phyloP scores from a whole-genome alignment of 2,888 invertebrate species.

The Hydroisotoma schaefferi region DNA sequence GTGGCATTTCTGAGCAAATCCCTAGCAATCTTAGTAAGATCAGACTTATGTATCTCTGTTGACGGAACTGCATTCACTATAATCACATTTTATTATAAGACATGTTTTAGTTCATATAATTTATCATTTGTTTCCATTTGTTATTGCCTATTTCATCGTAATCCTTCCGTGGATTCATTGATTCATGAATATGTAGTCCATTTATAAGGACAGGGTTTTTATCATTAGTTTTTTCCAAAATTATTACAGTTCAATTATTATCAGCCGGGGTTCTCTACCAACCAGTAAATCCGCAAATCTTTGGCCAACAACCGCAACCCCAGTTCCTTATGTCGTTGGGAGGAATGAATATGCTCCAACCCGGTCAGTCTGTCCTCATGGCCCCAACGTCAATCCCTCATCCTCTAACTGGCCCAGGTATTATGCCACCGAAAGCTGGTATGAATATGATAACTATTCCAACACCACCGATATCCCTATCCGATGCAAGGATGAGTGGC shows the following conservation, averaged over 20 bases:
- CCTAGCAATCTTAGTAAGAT: too few relatives aligned
- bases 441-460: neutral
- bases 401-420: neutral
- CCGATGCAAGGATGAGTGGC: neutral
- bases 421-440: neutral
- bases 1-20: too few relatives aligned
- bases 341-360: slow-evolving; percentile 16
- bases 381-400: neutral
- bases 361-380: slow-evolving; percentile 9
- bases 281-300: slow-evolving; percentile 18
- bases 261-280: slow-evolving; percentile 30
- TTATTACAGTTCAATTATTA: slow-evolving; percentile 23
- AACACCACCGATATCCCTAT: neutral
- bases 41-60: too few relatives aligned
- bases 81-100: too few relatives aligned
- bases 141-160: too few relatives aligned
- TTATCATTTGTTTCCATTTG: too few relatives aligned
- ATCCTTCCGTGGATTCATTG: too few relatives aligned
- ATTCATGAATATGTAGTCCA: too few relatives aligned
- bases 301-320: slow-evolving; percentile 20
- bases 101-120: too few relatives aligned
- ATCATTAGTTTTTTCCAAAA: slow-evolving; percentile 1
- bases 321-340: slow-evolving; percentile 22
- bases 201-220: too few relatives aligned
- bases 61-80: too few relatives aligned